Conservation (phyloP, 2,113 vertebrate species). For the Colaptes auratus region DNA sequence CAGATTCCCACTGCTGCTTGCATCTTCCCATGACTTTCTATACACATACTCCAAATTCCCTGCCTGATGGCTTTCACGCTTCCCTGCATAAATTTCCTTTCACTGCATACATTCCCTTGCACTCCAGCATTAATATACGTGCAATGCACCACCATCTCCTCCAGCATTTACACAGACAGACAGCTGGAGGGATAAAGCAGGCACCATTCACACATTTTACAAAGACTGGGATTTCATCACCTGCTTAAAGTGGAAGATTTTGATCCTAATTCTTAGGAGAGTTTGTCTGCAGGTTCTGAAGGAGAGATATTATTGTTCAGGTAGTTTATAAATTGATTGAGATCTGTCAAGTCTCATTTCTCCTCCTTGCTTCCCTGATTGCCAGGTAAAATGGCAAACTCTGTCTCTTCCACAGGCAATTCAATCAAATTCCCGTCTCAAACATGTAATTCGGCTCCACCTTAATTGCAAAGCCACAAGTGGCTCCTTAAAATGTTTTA, state of each 20-base stretch:
- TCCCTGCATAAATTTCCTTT: neutral
- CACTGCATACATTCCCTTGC: neutral
- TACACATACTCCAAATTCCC: neutral
- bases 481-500: neutral
- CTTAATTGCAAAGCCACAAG: neutral
- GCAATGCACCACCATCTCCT: neutral
- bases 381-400: neutral
- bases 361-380: neutral
- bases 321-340: neutral
- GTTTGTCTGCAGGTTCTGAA: neutral
- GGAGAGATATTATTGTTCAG: neutral
- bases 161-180: neutral
- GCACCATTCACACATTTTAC: neutral
- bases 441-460: neutral
- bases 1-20: neutral
- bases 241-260: neutral
- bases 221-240: neutral
- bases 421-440: neutral
- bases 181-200: neutral
- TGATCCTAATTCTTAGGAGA: neutral
- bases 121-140: neutral
- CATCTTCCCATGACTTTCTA: conserved; percentile 27
- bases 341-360: neutral
- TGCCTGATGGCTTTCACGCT: neutral
- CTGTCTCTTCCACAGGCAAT: neutral